Evolutionary conservation across 2,888 invertebrate species (phyloP).

Genomic region (Phytoseiulus persimilis): DNA sequence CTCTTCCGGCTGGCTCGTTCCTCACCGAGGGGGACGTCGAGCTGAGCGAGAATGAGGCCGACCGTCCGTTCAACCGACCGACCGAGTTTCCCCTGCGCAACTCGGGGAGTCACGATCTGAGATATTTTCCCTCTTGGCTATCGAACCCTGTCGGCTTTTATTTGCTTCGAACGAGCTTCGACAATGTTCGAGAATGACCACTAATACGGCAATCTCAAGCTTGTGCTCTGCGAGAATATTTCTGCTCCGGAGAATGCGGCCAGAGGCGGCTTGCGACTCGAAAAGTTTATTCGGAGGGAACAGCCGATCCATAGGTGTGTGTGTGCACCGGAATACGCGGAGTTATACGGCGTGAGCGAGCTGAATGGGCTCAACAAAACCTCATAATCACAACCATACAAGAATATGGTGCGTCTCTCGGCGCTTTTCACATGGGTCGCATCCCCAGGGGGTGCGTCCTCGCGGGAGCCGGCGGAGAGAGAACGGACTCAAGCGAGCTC

Average conservation of each 20-base stretch:
- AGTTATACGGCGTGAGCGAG: too few species aligned
- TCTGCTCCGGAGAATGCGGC: background rate
- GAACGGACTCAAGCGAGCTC: too few species aligned
- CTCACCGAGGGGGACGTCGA: background rate
- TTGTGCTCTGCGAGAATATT: background rate
- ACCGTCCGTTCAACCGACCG: too few species aligned
- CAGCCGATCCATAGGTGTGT: background rate
- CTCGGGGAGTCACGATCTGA: background rate
- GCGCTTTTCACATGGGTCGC: too few species aligned
- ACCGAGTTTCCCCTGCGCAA: background rate
- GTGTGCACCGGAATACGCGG: too few species aligned
- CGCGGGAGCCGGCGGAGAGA: too few species aligned
- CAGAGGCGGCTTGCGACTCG: background rate
- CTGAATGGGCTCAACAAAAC: too few species aligned
- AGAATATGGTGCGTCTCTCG: too few species aligned
- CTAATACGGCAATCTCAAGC: background rate
- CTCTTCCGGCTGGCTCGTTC: background rate
- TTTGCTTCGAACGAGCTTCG: background rate
- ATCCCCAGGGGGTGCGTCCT: too few species aligned
- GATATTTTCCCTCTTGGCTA: background rate
- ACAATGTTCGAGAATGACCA: background rate
- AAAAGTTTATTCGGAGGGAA: background rate
- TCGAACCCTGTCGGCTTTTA: background rate
- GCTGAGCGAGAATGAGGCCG: too few species aligned
- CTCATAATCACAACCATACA: too few species aligned